A percentile compares a stretch with the other conserved stretches of the same genome.
Evolutionary conservation across 2,797 vertebrate genomes (phyloP).

Genomic region (Acanthurus tractus): DNA sequence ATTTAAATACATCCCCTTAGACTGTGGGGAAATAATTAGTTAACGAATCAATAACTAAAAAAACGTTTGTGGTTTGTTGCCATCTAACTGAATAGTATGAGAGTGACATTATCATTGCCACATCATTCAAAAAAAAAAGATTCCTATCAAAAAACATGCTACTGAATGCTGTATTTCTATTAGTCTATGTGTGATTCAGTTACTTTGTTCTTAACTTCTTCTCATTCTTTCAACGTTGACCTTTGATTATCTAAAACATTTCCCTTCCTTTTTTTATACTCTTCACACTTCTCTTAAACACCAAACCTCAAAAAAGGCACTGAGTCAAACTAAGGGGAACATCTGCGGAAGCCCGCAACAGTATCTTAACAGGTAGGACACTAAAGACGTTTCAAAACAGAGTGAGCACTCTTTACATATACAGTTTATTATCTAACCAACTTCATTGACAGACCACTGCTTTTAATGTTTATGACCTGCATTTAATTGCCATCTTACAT

Average conservation of each 20-base stretch:
- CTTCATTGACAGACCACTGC: no score
- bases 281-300: no score
- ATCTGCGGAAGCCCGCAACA: no score
- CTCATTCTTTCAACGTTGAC: not conserved
- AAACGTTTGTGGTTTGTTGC: not conserved
- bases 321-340: not conserved
- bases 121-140: not conserved
- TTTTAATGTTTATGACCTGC: no score
- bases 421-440: no score
- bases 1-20: not conserved
- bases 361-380: not conserved
- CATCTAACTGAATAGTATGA: not conserved
- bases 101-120: not conserved
- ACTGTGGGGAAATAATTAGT: not conserved
- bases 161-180: not conserved
- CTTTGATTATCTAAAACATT: slow-evolving; percentile 1
- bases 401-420: no score
- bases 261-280: slow-evolving; percentile 24
- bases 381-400: no score
- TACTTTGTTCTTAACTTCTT: not conserved
- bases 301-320: not conserved
- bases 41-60: not conserved
- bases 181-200: not conserved
- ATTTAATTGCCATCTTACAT: not conserved
- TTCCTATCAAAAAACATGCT: not conserved